Evolutionary conservation across 2,888 invertebrate species (phyloP).

Genomic region (Meliscaeva auricollis): DNA sequence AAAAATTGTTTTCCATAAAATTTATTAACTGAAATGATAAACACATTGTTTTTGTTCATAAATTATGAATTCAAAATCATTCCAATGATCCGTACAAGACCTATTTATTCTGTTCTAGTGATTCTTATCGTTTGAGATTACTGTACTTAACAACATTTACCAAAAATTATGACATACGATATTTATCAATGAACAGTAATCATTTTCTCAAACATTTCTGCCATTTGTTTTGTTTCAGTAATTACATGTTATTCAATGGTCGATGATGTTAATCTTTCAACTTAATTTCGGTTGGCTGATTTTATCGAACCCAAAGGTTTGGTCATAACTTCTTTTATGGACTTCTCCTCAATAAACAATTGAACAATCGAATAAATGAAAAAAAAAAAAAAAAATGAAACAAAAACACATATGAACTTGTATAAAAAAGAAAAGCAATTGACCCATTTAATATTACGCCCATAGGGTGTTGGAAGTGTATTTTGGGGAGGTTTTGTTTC

Average conservation of each 20-base stretch:
- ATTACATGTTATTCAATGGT: conserved; percentile 14
- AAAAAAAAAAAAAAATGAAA: background rate
- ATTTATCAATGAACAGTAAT: background rate
- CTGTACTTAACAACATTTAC: background rate
- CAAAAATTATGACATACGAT: background rate
- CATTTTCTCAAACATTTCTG: background rate
- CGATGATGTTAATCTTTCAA: conserved; percentile 22
- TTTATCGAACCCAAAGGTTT: background rate
- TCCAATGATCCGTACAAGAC: too few species aligned
- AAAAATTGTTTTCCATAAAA: too few species aligned
- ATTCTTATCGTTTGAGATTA: background rate
- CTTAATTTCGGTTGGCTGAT: conserved; percentile 1
- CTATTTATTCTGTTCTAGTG: background rate
- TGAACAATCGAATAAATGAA: background rate
- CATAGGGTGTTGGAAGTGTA: conserved; percentile 12
- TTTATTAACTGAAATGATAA: too few species aligned
- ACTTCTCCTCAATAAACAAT: background rate
- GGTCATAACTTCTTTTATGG: background rate
- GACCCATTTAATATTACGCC: conserved; percentile 39
- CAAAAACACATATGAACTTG: background rate
- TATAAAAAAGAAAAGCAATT: background rate
- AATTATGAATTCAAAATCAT: too few species aligned
- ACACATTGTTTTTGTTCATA: too few species aligned
- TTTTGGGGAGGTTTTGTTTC: background rate
- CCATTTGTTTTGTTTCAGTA: background rate